Evolutionary conservation across 2,888 invertebrate genomes (phyloP).

Genomic region (Tridacna gigas): DNA sequence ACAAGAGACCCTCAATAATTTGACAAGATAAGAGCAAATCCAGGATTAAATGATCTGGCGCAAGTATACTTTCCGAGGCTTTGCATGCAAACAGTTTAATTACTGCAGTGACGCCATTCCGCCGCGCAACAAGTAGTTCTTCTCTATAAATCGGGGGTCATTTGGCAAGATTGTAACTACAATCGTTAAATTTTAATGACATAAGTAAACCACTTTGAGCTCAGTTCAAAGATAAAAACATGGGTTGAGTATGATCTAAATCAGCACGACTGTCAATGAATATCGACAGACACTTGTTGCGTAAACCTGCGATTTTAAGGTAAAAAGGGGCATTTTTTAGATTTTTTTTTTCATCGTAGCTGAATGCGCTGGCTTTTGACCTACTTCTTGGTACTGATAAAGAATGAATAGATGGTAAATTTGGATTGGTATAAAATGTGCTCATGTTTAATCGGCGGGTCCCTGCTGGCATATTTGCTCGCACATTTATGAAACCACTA

Average conservation of each 20-base stretch:
- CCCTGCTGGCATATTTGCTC: too few species aligned
- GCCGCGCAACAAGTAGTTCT: constrained; percentile 20
- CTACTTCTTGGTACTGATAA: too few species aligned
- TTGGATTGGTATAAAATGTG: too few species aligned
- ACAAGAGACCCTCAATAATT: not conserved
- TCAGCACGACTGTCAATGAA: not conserved
- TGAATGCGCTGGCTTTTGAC: too few species aligned
- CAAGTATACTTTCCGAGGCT: constrained; percentile 7
- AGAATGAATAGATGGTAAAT: too few species aligned
- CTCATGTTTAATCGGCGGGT: too few species aligned
- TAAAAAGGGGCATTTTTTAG: too few species aligned
- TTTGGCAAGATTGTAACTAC: constrained; percentile 26
- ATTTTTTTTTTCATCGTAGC: too few species aligned
- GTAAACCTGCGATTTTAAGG: not conserved
- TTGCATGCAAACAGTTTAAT: constrained; percentile 50
- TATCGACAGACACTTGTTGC: not conserved
- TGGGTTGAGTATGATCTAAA: constrained; percentile 1
- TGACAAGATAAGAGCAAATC: constrained; percentile 26
- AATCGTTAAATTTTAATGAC: constrained; percentile 14
- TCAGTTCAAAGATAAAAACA: constrained; percentile 4
- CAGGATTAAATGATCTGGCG: constrained; percentile 10
- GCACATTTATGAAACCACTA: too few species aligned
- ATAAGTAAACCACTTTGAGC: constrained; percentile 1
- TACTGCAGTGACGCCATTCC: constrained; percentile 44
- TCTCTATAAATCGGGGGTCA: constrained; percentile 20